phyloP scores from a whole-genome alignment of 2,797 vertebrate species.

The Alauda arvensis region DNA sequence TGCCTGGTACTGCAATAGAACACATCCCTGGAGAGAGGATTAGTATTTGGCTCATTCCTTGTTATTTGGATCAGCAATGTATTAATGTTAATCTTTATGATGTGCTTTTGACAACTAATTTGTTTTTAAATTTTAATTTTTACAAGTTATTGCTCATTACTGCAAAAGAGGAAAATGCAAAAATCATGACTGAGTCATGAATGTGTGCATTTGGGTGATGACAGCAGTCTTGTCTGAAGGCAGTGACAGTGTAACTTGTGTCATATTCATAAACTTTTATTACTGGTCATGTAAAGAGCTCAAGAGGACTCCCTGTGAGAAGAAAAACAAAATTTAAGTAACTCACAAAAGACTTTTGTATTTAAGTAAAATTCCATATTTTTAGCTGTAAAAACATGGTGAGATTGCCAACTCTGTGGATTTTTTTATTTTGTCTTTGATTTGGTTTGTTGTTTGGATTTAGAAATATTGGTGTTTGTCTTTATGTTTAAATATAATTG shows the following conservation, averaged over 20 bases:
- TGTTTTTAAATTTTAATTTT: constrained; percentile 16
- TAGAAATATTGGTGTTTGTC: not conserved
- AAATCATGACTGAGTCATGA: constrained; percentile 13
- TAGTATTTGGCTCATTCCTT: constrained; percentile 25
- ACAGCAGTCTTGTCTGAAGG: not conserved
- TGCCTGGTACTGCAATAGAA: not conserved
- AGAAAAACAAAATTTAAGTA: not conserved
- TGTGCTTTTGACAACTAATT: not conserved
- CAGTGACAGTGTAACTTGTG: not conserved
- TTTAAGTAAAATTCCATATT: not conserved
- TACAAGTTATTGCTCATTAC: constrained; percentile 37
- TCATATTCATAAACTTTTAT: constrained; percentile 30
- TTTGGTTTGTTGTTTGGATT: not conserved
- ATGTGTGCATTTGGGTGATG: not conserved
- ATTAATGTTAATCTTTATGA: constrained; percentile 16
- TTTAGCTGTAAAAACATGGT: not conserved
- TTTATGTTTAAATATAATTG: not conserved
- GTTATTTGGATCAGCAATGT: not conserved
- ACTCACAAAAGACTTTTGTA: not conserved
- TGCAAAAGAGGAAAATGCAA: not conserved
- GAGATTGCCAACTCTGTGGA: not conserved
- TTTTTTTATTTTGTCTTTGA: not conserved
- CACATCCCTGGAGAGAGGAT: not conserved
- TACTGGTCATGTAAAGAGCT: not conserved
- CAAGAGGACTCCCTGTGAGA: not conserved